Evolutionary conservation across 2,797 vertebrate species (phyloP).

Genomic region (Crypturellus tataupa): DNA sequence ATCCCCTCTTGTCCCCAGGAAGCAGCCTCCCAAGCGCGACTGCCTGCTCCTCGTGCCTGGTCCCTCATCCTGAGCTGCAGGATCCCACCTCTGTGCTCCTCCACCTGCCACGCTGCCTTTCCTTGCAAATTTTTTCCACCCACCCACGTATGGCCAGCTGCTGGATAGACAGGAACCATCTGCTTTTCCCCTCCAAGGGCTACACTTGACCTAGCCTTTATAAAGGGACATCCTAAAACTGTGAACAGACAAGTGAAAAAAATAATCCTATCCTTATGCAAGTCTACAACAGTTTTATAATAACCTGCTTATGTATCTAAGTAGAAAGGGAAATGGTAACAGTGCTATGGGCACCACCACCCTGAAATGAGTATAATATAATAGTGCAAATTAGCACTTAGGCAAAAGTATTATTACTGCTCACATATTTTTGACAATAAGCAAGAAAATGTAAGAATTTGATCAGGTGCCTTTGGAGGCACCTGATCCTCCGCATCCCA

Average conservation of each 20-base stretch:
- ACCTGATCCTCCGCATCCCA: not conserved
- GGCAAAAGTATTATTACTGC: not conserved
- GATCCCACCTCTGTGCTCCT: not conserved
- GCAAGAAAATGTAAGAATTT: not conserved
- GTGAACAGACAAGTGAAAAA: not conserved
- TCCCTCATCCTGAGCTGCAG: not conserved
- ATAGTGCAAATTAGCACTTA: not conserved
- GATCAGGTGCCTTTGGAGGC: not conserved
- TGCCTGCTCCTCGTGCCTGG: not conserved
- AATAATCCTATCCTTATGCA: not conserved
- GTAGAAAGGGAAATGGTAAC: not conserved
- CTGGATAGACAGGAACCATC: slow-evolving; percentile 56
- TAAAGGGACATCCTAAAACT: not conserved
- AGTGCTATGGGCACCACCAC: not conserved
- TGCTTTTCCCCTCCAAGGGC: slow-evolving; percentile 26
- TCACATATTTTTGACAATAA: not conserved
- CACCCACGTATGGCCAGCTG: not conserved
- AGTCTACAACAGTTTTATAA: not conserved
- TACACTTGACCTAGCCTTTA: slow-evolving; percentile 29
- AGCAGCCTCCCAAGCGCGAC: not conserved
- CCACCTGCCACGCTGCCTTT: not conserved
- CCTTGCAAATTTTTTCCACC: slow-evolving; percentile 21
- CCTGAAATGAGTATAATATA: not conserved
- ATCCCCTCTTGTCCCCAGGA: not conserved
- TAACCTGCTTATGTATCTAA: not conserved